phyloP scores from a whole-genome alignment of 2,113 vertebrate genomes.

The Pluvianellus socialis region DNA sequence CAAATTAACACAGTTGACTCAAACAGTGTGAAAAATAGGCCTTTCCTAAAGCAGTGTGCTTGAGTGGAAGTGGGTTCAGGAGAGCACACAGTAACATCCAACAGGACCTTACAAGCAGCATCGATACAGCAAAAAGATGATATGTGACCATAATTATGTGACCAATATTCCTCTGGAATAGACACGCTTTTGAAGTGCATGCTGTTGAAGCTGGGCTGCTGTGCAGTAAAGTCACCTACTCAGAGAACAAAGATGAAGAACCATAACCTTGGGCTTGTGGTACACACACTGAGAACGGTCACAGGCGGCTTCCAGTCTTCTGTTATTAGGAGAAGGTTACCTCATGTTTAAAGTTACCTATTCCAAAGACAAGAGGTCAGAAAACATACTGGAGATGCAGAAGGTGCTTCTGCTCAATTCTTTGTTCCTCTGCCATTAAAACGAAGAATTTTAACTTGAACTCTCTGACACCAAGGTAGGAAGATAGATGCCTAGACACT shows the following conservation, averaged over 20 bases:
- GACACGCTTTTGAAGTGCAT: background rate
- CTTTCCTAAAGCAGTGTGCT: background rate
- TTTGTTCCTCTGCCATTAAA: background rate
- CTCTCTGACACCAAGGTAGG: background rate
- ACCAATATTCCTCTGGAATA: background rate
- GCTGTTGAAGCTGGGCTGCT: background rate
- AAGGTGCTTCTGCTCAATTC: background rate
- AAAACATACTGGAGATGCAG: background rate
- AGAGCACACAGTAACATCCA: accelerated
- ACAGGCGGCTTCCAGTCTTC: background rate
- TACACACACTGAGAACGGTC: background rate
- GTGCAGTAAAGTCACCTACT: background rate
- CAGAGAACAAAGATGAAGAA: background rate
- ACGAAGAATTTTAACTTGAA: background rate
- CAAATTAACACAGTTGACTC: background rate
- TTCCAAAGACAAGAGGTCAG: background rate
- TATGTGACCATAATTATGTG: background rate
- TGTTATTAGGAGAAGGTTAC: background rate
- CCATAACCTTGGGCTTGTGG: background rate
- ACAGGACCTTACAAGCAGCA: background rate
- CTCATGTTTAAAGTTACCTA: background rate
- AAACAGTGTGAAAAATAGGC: background rate
- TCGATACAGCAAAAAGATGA: background rate
- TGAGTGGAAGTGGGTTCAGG: background rate
- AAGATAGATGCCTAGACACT: background rate